Base-by-base conservation (phyloP, 92 coral and sea anemone genomes). In the Bergia sp. region DNA sequence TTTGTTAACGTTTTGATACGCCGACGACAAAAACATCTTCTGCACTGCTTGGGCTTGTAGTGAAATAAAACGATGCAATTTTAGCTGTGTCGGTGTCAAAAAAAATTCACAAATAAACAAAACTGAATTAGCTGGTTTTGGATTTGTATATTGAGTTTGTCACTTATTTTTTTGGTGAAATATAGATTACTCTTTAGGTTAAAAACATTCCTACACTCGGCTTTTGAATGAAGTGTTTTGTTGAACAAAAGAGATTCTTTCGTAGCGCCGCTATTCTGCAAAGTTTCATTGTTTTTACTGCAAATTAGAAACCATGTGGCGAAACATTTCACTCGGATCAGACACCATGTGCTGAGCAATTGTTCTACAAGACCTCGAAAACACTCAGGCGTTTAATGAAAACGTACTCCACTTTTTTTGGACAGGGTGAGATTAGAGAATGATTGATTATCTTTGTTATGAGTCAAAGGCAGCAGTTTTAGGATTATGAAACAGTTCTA, bases 311-410 rank as follows among this genome's bases (percentile, higher is more conserved):
- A 69, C 79, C 87, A 84, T 84, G 78, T 45, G 87, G 87, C 65
- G 67, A 41, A 84, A 13, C 18, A 39, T 69, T 84, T 41, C 71
- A n/a, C 21, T 39, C 21, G 58, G 21, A 15, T 47, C 41, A 84
- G 87, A 47, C 87, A 29, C 77, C 87, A 84, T 69, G 87, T 84
- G 87, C 55, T 84, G 13, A 18, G n/a, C 77, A n/a, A 84, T 84
- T 84, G 87, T 84, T 69, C 66, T 71, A 21, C 16, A 16, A 64
- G 86, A 1, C 44, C 43, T 84, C n/a, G 41, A 65, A 82, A 84
- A 43, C 79, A 44, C 36, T 71, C 61, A 37, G 78, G 79, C 73
- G 73, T 84, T 71, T 37, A 71, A 84, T 8, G 61, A 49, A 44
- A n/a, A 40, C 10, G 20, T 37, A 66, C 45, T 45, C 4, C 44